Percentiles rank a stretch among this genome's conserved stretches.
phyloP scores from a whole-genome alignment of 2,113 vertebrate species.

The Pollimyrus isidori region DNA sequence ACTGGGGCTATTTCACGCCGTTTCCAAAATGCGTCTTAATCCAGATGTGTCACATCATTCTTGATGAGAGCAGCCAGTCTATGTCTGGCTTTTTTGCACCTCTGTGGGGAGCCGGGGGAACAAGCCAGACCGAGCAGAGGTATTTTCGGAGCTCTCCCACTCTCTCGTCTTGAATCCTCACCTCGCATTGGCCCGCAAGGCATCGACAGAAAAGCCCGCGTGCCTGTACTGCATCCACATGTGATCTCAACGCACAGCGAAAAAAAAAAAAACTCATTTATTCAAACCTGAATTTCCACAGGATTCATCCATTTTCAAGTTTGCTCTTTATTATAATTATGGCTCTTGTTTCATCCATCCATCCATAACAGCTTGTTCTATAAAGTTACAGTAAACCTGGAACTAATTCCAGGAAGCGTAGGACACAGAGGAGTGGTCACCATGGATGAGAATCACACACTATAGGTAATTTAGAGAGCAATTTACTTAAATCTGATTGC shows the following conservation, averaged over 20 bases:
- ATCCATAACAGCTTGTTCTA: neutral
- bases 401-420: neutral
- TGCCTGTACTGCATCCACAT: neutral
- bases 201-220: neutral
- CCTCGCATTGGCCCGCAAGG: neutral
- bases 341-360: neutral
- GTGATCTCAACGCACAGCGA: neutral
- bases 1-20: neutral
- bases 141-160: slow-evolving; percentile 9
- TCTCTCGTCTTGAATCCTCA: neutral
- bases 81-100: neutral
- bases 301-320: neutral
- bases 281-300: neutral
- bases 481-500: neutral
- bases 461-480: neutral
- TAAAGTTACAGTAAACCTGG: neutral
- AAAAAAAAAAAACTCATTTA: neutral
- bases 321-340: neutral
- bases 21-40: neutral
- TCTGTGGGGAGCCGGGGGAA: neutral
- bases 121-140: neutral
- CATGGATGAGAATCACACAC: neutral
- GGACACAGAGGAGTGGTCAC: neutral
- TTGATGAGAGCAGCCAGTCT: neutral
- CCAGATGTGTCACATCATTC: neutral